Conservation (phyloP, 2,113 vertebrate genomes). For the Corythornis cristatus region DNA sequence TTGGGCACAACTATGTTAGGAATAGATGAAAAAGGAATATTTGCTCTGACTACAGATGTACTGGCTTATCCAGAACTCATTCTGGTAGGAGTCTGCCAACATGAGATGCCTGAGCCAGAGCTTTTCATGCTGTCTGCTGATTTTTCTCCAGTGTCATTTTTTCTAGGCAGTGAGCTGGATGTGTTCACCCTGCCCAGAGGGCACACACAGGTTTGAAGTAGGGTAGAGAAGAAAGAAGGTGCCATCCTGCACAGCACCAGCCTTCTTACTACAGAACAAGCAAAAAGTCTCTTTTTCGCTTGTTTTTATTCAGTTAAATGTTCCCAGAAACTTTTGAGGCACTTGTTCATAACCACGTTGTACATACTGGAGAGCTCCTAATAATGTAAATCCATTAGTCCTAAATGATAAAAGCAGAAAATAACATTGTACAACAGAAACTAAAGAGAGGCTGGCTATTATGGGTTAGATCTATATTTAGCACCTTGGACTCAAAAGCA, state of each 20-base stretch:
- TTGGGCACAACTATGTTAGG: not conserved
- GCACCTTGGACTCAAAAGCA: slow-evolving; percentile 38
- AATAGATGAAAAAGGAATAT: slow-evolving; percentile 23
- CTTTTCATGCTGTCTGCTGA: slow-evolving; percentile 41
- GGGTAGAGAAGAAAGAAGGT: not conserved
- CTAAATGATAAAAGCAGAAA: slow-evolving; percentile 60
- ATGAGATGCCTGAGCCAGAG: slow-evolving; percentile 1
- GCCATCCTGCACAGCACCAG: not conserved
- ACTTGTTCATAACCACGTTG: not conserved
- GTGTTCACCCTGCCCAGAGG: not conserved
- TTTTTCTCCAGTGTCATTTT: slow-evolving; percentile 27
- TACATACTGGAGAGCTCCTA: not conserved
- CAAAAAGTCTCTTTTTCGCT: not conserved
- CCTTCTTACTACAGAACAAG: not conserved
- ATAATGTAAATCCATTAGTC: slow-evolving; percentile 50
- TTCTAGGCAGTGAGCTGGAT: not conserved
- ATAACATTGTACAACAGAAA: not conserved
- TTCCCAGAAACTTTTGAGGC: slow-evolving; percentile 10
- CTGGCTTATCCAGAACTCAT: slow-evolving; percentile 43
- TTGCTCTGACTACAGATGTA: slow-evolving; percentile 44
- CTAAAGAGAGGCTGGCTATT: slow-evolving; percentile 5
- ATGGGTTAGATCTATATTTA: slow-evolving; percentile 52
- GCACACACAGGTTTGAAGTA: not conserved
- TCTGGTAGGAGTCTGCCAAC: slow-evolving; percentile 43
- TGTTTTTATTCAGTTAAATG: not conserved